These are phyloP conservation scores for Caenorhabditis panamensis DNA, from an alignment of 2,888 invertebrate genomes.

Conservation along the genomic window DNA sequence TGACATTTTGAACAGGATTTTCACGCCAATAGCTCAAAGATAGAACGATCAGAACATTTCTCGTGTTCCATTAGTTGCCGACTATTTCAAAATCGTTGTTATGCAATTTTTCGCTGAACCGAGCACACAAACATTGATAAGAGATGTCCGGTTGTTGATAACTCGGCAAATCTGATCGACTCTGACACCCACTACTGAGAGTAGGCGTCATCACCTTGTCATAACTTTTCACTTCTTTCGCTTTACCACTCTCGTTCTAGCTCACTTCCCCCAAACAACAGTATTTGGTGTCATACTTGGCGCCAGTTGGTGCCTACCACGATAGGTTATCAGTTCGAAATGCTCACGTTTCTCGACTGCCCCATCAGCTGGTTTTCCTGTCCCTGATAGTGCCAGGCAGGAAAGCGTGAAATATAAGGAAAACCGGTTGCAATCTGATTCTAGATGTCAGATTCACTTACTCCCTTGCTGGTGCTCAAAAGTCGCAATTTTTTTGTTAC, in stretches of 20 bases:
- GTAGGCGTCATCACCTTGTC: slow-evolving; percentile 4
- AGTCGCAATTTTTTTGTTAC: slow-evolving; percentile 48
- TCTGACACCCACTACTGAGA: slow-evolving; percentile 22
- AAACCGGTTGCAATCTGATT: slow-evolving; percentile 52
- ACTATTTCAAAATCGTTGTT: slow-evolving; percentile 50
- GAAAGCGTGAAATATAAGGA: slow-evolving; percentile 57
- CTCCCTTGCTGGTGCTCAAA: slow-evolving; percentile 16
- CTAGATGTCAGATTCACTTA: slow-evolving; percentile 57
- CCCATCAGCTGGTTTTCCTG: slow-evolving; percentile 60
- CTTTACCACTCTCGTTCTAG: slow-evolving; percentile 54
- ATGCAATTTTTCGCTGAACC: slow-evolving; percentile 51
- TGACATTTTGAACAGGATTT: too few relatives aligned
- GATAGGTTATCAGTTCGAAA: slow-evolving; percentile 64
- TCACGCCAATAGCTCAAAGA: too few relatives aligned
- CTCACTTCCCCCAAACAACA: slow-evolving; percentile 54
- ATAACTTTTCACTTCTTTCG: slow-evolving; percentile 35
- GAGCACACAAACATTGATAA: slow-evolving; percentile 46
- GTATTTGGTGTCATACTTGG: slow-evolving; percentile 46
- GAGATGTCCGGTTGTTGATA: slow-evolving; percentile 46
- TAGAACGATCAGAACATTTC: too few relatives aligned
- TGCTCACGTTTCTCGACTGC: slow-evolving; percentile 60
- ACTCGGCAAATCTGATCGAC: slow-evolving; percentile 29
- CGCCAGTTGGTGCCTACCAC: slow-evolving; percentile 64
- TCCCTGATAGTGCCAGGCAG: slow-evolving; percentile 58
- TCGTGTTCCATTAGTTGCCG: slow-evolving; percentile 49